Base-by-base conservation (phyloP, 2,113 vertebrate genomes). In the Bujurquina vittata region DNA sequence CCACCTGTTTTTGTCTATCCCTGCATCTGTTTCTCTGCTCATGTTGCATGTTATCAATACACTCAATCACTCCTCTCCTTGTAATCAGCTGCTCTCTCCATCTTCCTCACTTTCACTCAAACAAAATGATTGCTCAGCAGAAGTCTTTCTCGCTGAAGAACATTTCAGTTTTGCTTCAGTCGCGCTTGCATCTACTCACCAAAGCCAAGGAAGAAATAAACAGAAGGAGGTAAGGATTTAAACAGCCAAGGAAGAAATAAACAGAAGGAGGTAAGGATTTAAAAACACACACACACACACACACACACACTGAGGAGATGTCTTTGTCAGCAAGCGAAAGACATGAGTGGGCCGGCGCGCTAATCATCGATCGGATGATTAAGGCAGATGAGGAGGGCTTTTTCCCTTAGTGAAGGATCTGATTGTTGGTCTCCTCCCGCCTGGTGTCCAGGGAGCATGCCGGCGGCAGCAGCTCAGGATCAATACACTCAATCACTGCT, bases 311-410 rank as follows among this genome's bases (percentile, higher is more conserved):
- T 23, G 61, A 81, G 89, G 85, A 81, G 93, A 94, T 94, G 92
- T 95, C 96, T 97, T 96, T 96, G 95, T 96, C 96, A 95, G 96
- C 93, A 95, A 82, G 92, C 89, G 89, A 87, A 75, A 92, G 96
- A 96, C 84, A 93, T 61, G 93, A 92, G 93, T 92, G 95, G 92
- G 96, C 93, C 96, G 96, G 87, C 95, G 79, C 95, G 94, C 95
- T 96, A 97, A 96, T 97, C 97, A 98, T 98, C 77, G 97, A 98
- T 97, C 95, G 95, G 96, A 96, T 97, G 97, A 98, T 98, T 98
- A 98, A 97, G 95, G 96, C 96, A 97, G 97, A 98, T 97, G 96
- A 98, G 97, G 96, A 97, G 93, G 96, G 96, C 95, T 96, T 97
- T 91, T 88, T 96, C 96, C 97, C 95, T 96, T 96, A 96, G 95